These are phyloP conservation scores for Campoplex capitator DNA, from an alignment of 2,888 invertebrate species.

Conservation along the genomic window DNA sequence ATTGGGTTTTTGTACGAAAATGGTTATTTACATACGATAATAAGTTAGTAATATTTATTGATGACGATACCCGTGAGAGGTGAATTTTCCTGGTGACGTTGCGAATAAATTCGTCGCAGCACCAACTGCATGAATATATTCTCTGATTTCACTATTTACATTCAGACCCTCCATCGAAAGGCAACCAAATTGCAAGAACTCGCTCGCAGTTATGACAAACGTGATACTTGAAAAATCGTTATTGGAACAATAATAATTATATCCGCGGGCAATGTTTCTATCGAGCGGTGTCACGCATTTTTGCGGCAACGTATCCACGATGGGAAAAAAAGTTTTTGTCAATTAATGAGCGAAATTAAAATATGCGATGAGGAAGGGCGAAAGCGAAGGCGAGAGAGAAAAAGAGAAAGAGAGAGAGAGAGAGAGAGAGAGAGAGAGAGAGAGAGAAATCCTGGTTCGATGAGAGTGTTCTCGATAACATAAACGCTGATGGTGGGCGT, in stretches of 20 bases:
- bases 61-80: neutral
- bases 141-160: neutral
- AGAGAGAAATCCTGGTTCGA: neutral
- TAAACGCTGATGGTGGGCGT: constrained; percentile 37
- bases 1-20: neutral
- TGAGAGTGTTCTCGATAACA: constrained; percentile 10
- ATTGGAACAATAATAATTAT: constrained; percentile 47
- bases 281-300: neutral
- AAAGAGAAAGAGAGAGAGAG: neutral
- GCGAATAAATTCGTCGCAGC: neutral
- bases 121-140: constrained; percentile 11
- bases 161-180: constrained; percentile 39
- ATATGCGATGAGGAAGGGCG: neutral
- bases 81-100: constrained; percentile 30
- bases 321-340: constrained; percentile 5
- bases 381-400: no score
- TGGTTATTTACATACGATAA: no score
- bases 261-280: constrained; percentile 7
- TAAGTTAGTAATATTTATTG: neutral
- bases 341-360: neutral
- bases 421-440: neutral
- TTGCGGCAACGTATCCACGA: neutral
- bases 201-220: constrained; percentile 4
- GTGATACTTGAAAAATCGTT: constrained; percentile 33
- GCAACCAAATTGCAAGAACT: constrained; percentile 35